phyloP scores from a whole-genome alignment of 2,888 invertebrate species.

The Diarsia rubi region DNA sequence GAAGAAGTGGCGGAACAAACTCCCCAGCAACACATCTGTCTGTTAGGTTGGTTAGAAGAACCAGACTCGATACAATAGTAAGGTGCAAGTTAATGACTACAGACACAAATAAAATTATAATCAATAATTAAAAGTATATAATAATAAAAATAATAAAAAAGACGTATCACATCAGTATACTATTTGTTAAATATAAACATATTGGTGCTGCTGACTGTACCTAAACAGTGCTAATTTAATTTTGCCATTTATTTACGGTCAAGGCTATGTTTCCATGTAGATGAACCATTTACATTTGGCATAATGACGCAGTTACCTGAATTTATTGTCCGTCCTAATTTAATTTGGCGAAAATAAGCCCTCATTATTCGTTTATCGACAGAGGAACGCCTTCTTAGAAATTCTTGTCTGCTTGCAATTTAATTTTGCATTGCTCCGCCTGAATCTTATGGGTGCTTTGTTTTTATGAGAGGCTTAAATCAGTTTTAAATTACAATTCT shows the following conservation, averaged over 20 bases:
- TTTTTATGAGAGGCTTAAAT: constrained; percentile 51
- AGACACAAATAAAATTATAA: too few species aligned
- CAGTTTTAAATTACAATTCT: constrained; percentile 33
- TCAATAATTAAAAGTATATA: too few species aligned
- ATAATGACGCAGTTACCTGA: constrained; percentile 59
- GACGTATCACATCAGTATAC: too few species aligned
- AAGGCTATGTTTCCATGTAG: constrained; percentile 52
- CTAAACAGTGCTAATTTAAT: constrained; percentile 32
- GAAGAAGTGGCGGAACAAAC: too few species aligned
- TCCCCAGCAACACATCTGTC: too few species aligned
- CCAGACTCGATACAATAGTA: too few species aligned
- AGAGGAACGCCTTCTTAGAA: constrained; percentile 63
- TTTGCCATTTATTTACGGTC: constrained; percentile 41
- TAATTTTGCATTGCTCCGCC: constrained; percentile 62
- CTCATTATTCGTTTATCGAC: constrained; percentile 67
- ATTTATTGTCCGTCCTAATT: constrained; percentile 64
- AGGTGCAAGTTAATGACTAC: too few species aligned
- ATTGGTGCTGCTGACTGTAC: too few species aligned
- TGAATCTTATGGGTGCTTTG: constrained; percentile 54
- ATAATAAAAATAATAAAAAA: too few species aligned
- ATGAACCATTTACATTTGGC: constrained; percentile 60
- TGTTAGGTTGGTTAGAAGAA: too few species aligned
- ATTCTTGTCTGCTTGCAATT: constrained; percentile 64
- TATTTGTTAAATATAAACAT: too few species aligned
- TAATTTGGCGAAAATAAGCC: constrained; percentile 68